Percentiles rank a stretch among this genome's conserved stretches.
phyloP scores from a whole-genome alignment of 1,140 invertebrate species.

The Tribolium madens region DNA sequence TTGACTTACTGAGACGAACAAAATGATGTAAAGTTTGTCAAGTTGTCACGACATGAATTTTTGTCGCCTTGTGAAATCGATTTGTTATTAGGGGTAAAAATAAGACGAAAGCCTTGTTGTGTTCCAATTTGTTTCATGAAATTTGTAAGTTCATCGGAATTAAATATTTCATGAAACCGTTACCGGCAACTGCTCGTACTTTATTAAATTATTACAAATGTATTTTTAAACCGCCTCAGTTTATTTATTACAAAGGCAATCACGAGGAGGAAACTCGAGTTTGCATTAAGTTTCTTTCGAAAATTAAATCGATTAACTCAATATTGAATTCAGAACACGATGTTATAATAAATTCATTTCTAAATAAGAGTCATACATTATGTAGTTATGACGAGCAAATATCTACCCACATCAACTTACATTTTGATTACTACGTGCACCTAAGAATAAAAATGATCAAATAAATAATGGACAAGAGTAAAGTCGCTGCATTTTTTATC shows the following conservation, averaged over 20 bases:
- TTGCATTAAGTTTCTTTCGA: slow-evolving; percentile 25
- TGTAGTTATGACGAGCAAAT: slow-evolving; percentile 29
- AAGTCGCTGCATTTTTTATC: neutral
- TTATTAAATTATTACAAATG: slow-evolving; percentile 39
- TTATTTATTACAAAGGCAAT: slow-evolving; percentile 38
- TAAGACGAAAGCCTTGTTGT: neutral
- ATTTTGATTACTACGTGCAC: neutral
- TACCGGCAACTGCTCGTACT: slow-evolving; percentile 17
- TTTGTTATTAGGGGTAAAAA: too few species aligned
- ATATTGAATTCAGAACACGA: slow-evolving; percentile 26
- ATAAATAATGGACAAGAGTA: neutral
- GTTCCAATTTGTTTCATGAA: slow-evolving; percentile 24
- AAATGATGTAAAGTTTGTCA: too few species aligned
- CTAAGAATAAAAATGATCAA: slow-evolving; percentile 20
- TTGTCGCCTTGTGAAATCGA: too few species aligned
- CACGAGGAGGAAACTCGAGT: slow-evolving; percentile 24
- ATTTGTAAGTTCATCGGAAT: slow-evolving; percentile 30
- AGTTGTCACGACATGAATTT: too few species aligned
- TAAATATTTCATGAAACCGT: slow-evolving; percentile 29
- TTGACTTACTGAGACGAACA: too few species aligned
- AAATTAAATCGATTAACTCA: slow-evolving; percentile 37
- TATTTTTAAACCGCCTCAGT: slow-evolving; percentile 24
- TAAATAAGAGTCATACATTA: slow-evolving; percentile 16
- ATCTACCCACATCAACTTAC: slow-evolving; percentile 4
- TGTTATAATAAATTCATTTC: slow-evolving; percentile 29